Evolutionary conservation across 2,888 invertebrate genomes (phyloP), one percentile per base, ranked within the genome.

Genomic region (Nephrotoma appendiculata): DNA sequence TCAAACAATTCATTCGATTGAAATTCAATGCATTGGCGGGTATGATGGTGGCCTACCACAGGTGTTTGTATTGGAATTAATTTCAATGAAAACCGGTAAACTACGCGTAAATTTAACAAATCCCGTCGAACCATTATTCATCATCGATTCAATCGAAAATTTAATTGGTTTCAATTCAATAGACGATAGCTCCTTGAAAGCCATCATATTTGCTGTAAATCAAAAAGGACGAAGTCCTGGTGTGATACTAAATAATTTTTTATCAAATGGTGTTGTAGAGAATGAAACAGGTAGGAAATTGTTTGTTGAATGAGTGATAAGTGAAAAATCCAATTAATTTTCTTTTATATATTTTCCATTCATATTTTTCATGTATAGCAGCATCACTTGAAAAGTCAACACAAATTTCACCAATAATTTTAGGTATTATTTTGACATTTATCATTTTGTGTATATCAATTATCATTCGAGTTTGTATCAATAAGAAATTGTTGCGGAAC

Each of bases 21-120:
- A 95, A 91, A 96, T 97, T 89, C 94, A 94, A 89, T 97, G 97
- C 91, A 94, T 95, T 90, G 93, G 96, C 41, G 96, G 96, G 89
- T 97, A 97, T 92, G 97, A 97, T 92, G 97, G 97, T 87, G 97
- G 97, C 88, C 94, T 97, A 89, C 96, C 97, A 87, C 97, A 97
- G 92, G 94, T 94, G 91, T 97, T 97, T 93, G 93, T 96, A 86
- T 93, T 97, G 88, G 97, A 97, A 92, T 94, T 97, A 89, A 96
- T 93, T 91, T 92, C 92, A 88, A 89, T 90, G 88, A 91, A 91
- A 90, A 91, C 91, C 88, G 91, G 92, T 84, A 87, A 87, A 86
- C 44, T 88, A 15, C 85, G 87, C 90, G 91, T 90, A 87, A 92
- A 92, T 89, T 88, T 91, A 9, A 91, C 90, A 88, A 92, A 92